Evolutionary conservation across 2,888 invertebrate species (phyloP), one percentile per base, ranked within the genome.

Genomic region (Frankliniella fusca): DNA sequence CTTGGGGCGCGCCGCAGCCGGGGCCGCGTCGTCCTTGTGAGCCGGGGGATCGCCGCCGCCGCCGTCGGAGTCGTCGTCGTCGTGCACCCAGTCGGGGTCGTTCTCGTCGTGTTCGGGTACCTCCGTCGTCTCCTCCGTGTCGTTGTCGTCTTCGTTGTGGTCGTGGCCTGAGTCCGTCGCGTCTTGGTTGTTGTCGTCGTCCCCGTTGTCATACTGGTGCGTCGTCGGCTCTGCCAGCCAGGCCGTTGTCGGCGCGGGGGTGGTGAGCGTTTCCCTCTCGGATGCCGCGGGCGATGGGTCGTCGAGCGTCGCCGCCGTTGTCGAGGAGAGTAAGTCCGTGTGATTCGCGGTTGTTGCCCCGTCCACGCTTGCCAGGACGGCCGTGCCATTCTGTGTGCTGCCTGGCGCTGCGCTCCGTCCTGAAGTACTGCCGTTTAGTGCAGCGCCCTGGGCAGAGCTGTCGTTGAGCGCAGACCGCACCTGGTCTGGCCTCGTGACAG

Each of bases 71-170:
- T 23, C 70, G 27, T 9, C 27, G 70, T 76, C 70, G 10, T 76
- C 70, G 70, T 76, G 70, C 70, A 27, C 23, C 11, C 85, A 85
- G 0, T 86, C 82, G 0, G 81, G 48, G 84, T 87, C 86, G 0
- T 87, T 86, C 84, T 86, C 81, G n/a, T 86, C 81, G 54, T 84
- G 83, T 8, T 76, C 70, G 9, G 84, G 82, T 9, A 85, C 85
- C 0, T 86, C 82, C 0, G 81, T 48, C 84, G 87, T 86, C 0
- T 87, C 86, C 84, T 86, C 81, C 20, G 86, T 81, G 54, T 84
- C 83, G 9, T 27, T 23, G 10, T 85, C 85, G 0, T 86, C 82
- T 1, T 81, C 48, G 84, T 86, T 86, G 0, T 87, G 86, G 84
- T 86, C 80, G 20, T 85, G 0, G 11, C 81, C 0, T 61, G 20